Conservation (phyloP, 2,113 vertebrate species). For the Protobothrops flavoviridis region DNA sequence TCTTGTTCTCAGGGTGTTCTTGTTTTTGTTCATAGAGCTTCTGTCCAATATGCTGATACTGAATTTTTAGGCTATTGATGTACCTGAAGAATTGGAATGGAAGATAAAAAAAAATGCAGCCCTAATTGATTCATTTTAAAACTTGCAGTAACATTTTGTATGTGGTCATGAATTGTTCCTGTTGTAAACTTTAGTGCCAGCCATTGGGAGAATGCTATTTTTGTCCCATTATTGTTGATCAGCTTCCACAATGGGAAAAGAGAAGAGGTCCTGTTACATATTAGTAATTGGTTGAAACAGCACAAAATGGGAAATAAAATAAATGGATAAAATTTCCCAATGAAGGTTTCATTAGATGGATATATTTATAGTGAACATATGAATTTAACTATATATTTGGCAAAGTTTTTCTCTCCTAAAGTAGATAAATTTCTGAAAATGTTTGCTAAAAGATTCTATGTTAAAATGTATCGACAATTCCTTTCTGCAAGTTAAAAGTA, state of each 20-base stretch:
- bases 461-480: slow-evolving; percentile 30
- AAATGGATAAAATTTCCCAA: background rate
- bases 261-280: background rate
- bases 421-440: background rate
- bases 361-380: background rate
- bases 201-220: background rate
- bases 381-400: background rate
- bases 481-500: slow-evolving; percentile 45
- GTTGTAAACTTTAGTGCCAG: background rate
- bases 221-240: background rate
- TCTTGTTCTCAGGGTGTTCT: background rate
- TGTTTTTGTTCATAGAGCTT: background rate
- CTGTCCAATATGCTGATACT: background rate
- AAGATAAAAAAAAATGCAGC: background rate
- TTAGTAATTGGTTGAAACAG: background rate
- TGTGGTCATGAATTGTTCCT: background rate
- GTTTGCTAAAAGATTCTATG: background rate
- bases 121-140: background rate
- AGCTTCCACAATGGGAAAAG: background rate
- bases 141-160: background rate
- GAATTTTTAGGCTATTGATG: background rate
- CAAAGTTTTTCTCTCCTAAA: background rate
- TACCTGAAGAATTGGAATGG: background rate
- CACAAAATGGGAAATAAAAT: background rate
- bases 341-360: background rate